These are phyloP conservation scores for Eilema griseolum DNA, from an alignment of 2,888 invertebrate species.

Conservation along the genomic window DNA sequence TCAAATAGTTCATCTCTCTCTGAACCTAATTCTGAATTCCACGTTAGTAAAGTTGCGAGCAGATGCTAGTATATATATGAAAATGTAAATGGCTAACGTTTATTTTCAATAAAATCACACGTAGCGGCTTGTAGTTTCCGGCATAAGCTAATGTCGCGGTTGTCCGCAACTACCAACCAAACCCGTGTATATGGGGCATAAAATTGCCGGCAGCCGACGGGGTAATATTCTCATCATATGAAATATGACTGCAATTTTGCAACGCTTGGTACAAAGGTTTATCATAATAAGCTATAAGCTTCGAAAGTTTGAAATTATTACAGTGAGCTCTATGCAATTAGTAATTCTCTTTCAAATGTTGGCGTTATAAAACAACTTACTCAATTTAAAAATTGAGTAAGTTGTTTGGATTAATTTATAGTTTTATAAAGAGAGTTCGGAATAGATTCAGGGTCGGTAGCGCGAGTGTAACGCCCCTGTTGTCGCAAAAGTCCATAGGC, in stretches of 20 bases:
- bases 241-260: slow-evolving; percentile 6
- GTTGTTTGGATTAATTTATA: not conserved
- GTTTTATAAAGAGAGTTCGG: too few species aligned
- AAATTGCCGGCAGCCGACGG: not conserved
- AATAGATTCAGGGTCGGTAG: too few species aligned
- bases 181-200: slow-evolving; percentile 29
- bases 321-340: not conserved
- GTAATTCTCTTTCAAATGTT: not conserved
- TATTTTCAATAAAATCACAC: not conserved
- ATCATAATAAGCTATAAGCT: not conserved
- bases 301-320: not conserved
- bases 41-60: not conserved
- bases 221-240: slow-evolving; percentile 7
- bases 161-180: slow-evolving; percentile 26
- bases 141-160: slow-evolving; percentile 19
- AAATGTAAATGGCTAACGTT: not conserved
- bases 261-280: not conserved
- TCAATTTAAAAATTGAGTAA: not conserved
- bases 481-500: too few species aligned
- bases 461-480: too few species aligned
- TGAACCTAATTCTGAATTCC: not conserved
- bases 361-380: not conserved
- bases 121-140: slow-evolving; percentile 33
- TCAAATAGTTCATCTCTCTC: not conserved
- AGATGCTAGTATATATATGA: not conserved